phyloP scores from a whole-genome alignment of 2,113 vertebrate genomes.

The Prunella fulvescens region DNA sequence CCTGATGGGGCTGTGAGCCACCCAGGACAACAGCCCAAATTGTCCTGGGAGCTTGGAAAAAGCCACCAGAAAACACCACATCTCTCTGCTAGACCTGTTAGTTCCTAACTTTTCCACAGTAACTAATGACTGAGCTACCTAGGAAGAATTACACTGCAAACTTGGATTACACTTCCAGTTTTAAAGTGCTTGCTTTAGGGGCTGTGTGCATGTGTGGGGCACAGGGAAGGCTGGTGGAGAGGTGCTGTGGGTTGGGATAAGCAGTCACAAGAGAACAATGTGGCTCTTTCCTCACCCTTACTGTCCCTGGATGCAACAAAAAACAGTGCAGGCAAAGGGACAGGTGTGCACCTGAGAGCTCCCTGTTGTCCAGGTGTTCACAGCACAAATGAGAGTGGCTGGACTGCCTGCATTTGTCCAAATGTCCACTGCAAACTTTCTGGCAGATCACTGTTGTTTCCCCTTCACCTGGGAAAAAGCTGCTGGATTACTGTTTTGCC shows the following conservation, averaged over 20 bases:
- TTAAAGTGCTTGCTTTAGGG: neutral
- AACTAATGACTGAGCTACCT: neutral
- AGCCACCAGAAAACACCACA: neutral
- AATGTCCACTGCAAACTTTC: neutral
- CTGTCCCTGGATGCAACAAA: neutral
- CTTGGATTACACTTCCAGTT: neutral
- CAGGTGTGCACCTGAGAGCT: neutral
- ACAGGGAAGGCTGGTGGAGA: neutral
- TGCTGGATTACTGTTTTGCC: neutral
- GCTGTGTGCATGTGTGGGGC: neutral
- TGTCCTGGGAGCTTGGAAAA: neutral
- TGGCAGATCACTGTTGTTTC: neutral
- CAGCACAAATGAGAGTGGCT: neutral
- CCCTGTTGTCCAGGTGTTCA: neutral
- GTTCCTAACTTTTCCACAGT: neutral
- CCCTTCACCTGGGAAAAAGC: neutral
- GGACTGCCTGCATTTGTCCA: neutral
- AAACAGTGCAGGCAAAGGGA: neutral
- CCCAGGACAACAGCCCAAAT: neutral
- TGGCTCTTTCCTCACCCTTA: neutral
- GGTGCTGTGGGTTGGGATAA: neutral
- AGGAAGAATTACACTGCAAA: neutral
- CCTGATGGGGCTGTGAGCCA: rapidly evolving
- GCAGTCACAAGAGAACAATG: neutral
- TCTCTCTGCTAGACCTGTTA: neutral